A percentile compares a stretch with the other conserved stretches of the same genome.
Conservation (phyloP, 2,113 vertebrate species). For the Acrocephalus arundinaceus region DNA sequence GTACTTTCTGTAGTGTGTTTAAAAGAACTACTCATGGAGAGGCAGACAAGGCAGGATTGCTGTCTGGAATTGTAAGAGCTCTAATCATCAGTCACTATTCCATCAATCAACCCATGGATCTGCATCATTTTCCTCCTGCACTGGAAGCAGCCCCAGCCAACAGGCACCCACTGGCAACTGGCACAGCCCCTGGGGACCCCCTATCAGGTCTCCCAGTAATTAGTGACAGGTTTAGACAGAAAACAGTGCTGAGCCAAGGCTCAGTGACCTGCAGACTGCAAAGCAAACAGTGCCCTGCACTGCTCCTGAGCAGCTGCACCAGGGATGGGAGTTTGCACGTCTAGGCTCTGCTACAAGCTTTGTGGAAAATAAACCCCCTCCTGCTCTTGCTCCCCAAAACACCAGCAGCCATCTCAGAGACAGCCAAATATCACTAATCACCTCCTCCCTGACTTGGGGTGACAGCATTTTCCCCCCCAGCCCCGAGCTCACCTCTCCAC, state of each 20-base stretch:
- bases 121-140: background rate
- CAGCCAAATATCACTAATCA: background rate
- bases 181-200: background rate
- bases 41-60: background rate
- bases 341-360: background rate
- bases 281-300: accelerated
- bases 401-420: background rate
- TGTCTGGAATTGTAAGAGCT: background rate
- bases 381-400: background rate
- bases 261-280: background rate
- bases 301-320: background rate
- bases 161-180: background rate
- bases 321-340: accelerated
- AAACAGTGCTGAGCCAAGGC: background rate
- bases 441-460: accelerated
- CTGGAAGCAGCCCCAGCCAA: background rate
- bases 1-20: background rate
- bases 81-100: background rate
- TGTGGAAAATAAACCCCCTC: background rate
- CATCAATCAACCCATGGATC: background rate
- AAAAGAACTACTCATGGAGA: background rate
- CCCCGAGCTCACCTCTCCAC: accelerated
- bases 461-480: accelerated
- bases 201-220: background rate
- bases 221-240: background rate